These are phyloP conservation scores for Scaptomyza tumidula DNA, from an alignment of 2,888 invertebrate genomes.

Conservation along the genomic window DNA sequence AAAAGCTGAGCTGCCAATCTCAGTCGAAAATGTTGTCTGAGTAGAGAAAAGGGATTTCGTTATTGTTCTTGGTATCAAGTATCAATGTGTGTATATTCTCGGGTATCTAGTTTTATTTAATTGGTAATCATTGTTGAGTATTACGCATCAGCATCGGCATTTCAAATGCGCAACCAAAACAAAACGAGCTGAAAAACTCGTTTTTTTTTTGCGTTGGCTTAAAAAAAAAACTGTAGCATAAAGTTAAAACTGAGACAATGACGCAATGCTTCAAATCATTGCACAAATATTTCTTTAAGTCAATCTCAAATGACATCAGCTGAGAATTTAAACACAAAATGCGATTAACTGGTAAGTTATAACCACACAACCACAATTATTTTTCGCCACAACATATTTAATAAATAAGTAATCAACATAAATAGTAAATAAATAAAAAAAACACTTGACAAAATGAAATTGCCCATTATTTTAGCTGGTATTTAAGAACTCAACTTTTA, in stretches of 20 bases:
- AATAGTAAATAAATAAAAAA: not conserved
- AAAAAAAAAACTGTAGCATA: conserved; percentile 16
- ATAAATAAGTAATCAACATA: conserved; percentile 7
- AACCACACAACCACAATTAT: not conserved
- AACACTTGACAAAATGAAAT: too few species aligned
- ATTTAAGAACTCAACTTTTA: conserved; percentile 9
- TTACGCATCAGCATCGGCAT: conserved; percentile 18
- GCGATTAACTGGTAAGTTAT: too few species aligned
- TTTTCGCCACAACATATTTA: not conserved
- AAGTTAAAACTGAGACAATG: conserved; percentile 25
- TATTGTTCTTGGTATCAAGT: not conserved
- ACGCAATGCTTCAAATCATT: conserved; percentile 49
- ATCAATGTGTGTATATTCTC: conserved; percentile 29
- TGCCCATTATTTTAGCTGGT: too few species aligned
- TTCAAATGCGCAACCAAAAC: too few species aligned
- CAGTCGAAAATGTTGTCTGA: conserved; percentile 14
- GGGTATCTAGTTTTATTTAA: conserved; percentile 53
- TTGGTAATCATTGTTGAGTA: conserved; percentile 54
- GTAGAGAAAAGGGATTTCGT: not conserved
- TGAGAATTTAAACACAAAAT: not conserved
- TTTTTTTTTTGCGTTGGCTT: conserved; percentile 14
- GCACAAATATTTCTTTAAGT: conserved; percentile 38
- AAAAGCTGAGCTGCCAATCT: conserved; percentile 35
- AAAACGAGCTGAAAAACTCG: conserved; percentile 62
- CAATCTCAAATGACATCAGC: conserved; percentile 54